Percentiles rank a stretch among this genome's conserved stretches.
Conservation (phyloP, 2,888 invertebrate genomes). For the Hyposoter dolosus region DNA sequence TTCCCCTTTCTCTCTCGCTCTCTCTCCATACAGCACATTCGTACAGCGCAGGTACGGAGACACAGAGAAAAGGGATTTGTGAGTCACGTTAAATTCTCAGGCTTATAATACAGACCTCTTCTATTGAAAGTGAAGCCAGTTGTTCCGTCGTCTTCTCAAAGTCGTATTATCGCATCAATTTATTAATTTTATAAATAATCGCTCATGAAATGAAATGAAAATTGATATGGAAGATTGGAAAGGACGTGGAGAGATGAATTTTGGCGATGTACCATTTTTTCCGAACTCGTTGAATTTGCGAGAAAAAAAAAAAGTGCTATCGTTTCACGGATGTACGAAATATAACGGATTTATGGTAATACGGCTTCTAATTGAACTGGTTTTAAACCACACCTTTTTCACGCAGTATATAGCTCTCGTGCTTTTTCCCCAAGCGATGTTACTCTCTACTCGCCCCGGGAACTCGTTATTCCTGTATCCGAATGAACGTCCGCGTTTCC, state of each 20-base stretch:
- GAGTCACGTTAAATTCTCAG: conserved; percentile 4
- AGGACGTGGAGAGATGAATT: no score
- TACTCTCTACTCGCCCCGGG: conserved; percentile 19
- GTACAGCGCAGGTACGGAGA: not conserved
- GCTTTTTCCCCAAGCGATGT: conserved; percentile 10
- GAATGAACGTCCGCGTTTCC: conserved; percentile 26
- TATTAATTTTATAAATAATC: not conserved
- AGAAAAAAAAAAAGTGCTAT: conserved; percentile 18
- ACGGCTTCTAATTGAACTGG: conserved; percentile 53
- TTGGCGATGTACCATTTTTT: not conserved
- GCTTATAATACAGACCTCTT: not conserved
- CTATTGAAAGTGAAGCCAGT: not conserved
- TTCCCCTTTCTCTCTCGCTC: not conserved
- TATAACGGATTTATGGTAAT: conserved; percentile 39
- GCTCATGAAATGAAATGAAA: no score
- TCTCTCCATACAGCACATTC: not conserved
- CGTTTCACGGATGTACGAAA: conserved; percentile 20
- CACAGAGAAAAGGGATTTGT: not conserved
- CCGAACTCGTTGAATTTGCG: not conserved
- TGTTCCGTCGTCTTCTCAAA: not conserved
- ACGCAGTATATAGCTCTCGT: not conserved
- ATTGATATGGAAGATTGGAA: no score
- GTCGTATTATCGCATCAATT: not conserved
- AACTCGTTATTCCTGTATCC: conserved; percentile 37
- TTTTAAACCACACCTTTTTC: conserved; percentile 36